Evolutionary conservation across 2,888 invertebrate species (phyloP).

Genomic region (Ptilodon capucinus): DNA sequence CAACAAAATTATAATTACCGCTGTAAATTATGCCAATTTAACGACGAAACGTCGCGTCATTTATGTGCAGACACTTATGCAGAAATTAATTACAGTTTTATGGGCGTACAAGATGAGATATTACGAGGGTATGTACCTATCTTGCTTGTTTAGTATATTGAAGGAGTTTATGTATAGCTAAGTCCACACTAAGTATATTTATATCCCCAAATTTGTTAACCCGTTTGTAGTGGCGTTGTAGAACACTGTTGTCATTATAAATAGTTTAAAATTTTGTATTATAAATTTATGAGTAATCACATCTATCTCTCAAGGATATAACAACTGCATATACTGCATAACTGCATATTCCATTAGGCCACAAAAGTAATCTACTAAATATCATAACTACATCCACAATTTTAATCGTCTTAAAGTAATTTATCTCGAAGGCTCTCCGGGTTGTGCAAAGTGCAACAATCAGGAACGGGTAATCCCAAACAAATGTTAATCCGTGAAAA

Average conservation of each 20-base stretch:
- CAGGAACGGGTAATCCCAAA: neutral
- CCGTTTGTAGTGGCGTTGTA: too few species aligned
- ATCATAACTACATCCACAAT: too few species aligned
- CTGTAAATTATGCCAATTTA: constrained; percentile 25
- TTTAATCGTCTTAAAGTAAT: neutral
- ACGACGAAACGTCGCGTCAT: constrained; percentile 8
- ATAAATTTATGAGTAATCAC: too few species aligned
- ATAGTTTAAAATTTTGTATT: too few species aligned
- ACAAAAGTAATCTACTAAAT: too few species aligned
- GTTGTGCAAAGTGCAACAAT: neutral
- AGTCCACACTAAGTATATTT: too few species aligned
- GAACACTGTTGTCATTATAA: too few species aligned
- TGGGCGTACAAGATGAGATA: neutral
- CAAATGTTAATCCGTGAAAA: neutral
- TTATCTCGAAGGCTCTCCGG: neutral
- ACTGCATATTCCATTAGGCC: too few species aligned
- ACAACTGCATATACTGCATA: too few species aligned
- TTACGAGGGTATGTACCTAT: neutral
- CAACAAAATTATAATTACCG: constrained; percentile 26
- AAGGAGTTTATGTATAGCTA: too few species aligned
- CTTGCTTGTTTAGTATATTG: neutral
- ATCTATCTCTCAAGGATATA: too few species aligned
- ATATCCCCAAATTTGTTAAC: too few species aligned
- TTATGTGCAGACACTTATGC: neutral
- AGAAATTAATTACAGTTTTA: neutral